A percentile compares a stretch with the other conserved stretches of the same genome.
phyloP scores from a whole-genome alignment of 2,888 invertebrate genomes.

The Chymomyza amoena region DNA sequence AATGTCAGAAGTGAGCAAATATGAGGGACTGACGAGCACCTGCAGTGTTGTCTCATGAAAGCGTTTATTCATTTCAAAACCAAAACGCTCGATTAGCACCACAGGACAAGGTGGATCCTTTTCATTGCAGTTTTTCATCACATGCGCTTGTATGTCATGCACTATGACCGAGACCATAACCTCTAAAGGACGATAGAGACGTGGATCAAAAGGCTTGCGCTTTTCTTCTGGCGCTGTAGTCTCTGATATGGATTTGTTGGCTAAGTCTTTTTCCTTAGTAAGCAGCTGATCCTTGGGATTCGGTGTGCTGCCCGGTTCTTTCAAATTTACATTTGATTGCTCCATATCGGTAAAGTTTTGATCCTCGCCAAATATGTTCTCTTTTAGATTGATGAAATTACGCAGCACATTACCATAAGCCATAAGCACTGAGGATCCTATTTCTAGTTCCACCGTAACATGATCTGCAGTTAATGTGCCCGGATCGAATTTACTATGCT shows the following conservation, averaged over 20 bases:
- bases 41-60: slow-evolving; percentile 95
- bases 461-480: slow-evolving; percentile 91
- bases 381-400: slow-evolving; percentile 93
- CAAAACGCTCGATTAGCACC: slow-evolving; percentile 92
- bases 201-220: slow-evolving; percentile 87
- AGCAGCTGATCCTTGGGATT: slow-evolving; percentile 77
- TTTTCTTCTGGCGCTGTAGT: slow-evolving; percentile 81
- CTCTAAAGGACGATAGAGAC: slow-evolving; percentile 92
- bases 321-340: slow-evolving; percentile 81
- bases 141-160: slow-evolving; percentile 96
- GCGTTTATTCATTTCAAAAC: slow-evolving; percentile 98
- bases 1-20: slow-evolving; percentile 88
- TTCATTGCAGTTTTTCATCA: slow-evolving; percentile 90
- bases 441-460: slow-evolving; percentile 94
- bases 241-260: slow-evolving; percentile 78
- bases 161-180: slow-evolving; percentile 95
- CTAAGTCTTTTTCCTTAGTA: slow-evolving; percentile 78
- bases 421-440: slow-evolving; percentile 94
- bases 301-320: slow-evolving; percentile 71
- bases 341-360: slow-evolving; percentile 96
- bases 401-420: slow-evolving; percentile 95
- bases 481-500: slow-evolving; percentile 89
- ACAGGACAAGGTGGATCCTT: slow-evolving; percentile 95
- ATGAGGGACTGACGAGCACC: slow-evolving; percentile 91
- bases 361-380: slow-evolving; percentile 98